A percentile compares a stretch with the other conserved stretches of the same genome.
These are phyloP conservation scores for Chelonoidis abingdonii DNA, from an alignment of 2,113 vertebrate species.

Conservation along the genomic window DNA sequence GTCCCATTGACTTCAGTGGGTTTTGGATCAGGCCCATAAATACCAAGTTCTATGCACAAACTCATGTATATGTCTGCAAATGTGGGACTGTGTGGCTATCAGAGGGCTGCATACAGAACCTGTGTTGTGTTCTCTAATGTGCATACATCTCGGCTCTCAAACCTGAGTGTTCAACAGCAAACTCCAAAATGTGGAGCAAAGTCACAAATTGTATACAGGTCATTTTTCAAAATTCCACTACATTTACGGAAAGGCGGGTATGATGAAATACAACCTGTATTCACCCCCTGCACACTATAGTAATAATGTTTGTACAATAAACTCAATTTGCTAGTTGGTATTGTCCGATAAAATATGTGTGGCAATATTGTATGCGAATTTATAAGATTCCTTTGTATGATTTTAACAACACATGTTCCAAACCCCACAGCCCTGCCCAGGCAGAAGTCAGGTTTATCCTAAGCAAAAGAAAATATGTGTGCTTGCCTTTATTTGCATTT, in stretches of 20 bases:
- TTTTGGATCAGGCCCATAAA: background rate
- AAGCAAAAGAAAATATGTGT: background rate
- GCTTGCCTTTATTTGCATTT: background rate
- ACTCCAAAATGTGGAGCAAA: background rate
- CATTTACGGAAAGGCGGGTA: background rate
- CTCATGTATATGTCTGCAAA: background rate
- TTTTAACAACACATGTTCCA: background rate
- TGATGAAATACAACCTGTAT: background rate
- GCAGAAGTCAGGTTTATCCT: background rate
- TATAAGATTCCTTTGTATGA: background rate
- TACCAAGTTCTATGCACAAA: background rate
- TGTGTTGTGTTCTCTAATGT: background rate
- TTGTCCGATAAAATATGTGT: background rate
- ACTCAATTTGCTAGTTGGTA: background rate
- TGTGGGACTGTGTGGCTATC: fast-evolving
- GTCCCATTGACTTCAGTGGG: background rate
- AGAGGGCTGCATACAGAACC: background rate
- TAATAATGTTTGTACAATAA: background rate
- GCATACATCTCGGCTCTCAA: background rate
- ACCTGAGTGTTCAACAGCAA: background rate
- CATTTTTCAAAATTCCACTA: background rate
- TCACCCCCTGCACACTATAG: background rate
- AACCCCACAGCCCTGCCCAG: background rate
- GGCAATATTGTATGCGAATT: background rate
- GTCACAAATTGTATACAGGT: fast-evolving